Base-by-base conservation (phyloP, 2,888 invertebrate genomes). In the Catocala nupta region DNA sequence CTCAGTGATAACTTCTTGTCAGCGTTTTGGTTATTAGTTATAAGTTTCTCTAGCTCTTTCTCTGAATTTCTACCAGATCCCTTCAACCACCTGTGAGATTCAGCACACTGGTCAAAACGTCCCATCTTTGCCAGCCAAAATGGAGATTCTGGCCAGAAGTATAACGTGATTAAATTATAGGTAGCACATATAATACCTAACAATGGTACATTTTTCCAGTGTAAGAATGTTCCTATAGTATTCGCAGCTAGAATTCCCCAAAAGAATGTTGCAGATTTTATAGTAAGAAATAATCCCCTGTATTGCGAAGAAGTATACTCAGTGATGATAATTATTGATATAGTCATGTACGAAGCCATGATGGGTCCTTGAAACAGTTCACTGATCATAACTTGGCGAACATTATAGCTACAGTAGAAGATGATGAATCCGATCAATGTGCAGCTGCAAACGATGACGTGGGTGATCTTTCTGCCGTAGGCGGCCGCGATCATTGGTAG, bases 81-180 rank as follows among this genome's bases (percentile, higher is more conserved):
- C 60, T 77, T 79, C 5, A 78, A 34, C 79, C 80, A 80, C 39
- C 72, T 61, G 55, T 79, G 78, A 1, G 78, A 57, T 33, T 16
- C 44, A 6, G 62, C 48, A 9, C 78, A 75, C 12, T 69, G n/a
- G 0, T 71, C 69, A 44, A 59, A 61, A 10, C 51, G 62, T 0
- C 62, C 53, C 61, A 65, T 55, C 7, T 34, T 56, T 6, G 71
- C 77, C 25, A 81, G 50, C 80, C 81, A 82, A 5, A 71, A 63
- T 0, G 85, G 85, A 0, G 85, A 84, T 45, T 85, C 85, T 0
- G 85, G 82, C 77, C 80, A 78, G 6, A 80, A 58, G 5, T 74
- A 36, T 9, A 78, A 34, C 0, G 74, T 70, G 0, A 52, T 33
- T 6, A 78, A 48, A 7, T 51, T 63, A 34, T 80, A 81, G 2